Evolutionary conservation across 2,113 vertebrate species (phyloP), one percentile per base, ranked within the genome.

Genomic region (Axis porcinus): DNA sequence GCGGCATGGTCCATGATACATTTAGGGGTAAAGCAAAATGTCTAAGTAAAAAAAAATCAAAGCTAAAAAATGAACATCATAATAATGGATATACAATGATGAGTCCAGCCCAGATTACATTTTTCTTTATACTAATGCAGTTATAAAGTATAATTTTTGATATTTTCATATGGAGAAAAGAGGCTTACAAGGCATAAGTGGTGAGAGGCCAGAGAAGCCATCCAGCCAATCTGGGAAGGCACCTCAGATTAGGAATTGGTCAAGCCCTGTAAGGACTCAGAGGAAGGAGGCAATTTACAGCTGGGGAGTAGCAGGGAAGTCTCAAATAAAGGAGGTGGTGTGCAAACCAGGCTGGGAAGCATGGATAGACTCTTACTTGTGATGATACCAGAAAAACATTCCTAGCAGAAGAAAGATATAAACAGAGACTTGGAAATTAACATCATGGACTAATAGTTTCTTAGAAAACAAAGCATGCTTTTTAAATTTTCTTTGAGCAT

Each of bases 1-100:
- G 27, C n/a, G 7, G 15, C 0, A 1, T 1, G 4, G 78, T 36
- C 5, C 50, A 40, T 1, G 0, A n/a, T 40, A 27, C 5, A 17
- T 19, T 55, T 25, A 52, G 17, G 21, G 45, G 12, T 3, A 6
- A 3, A 1, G 14, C 23, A 74, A 90, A 94, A 74, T 17, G 1
- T 58, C 70, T 96, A 16, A 43, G 50, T 92, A 23, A 36, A 79
- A 60, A 92, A 90, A 93, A 89, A 47, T 84, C 7, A 67, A 16
- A 91, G 90, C 30, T 28, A 43, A 76, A 45, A 86, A 81, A 52
- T 16, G 45, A 28, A 3, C 50, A 33, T 45, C 25, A 16, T 54
- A 25, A 27, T 55, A 23, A 78, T 21, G 7, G 27, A 17, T 70
- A 28, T 27, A 3, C 55, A 76, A 21, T 55, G 40, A 27, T 58